phyloP scores from a whole-genome alignment of 2,797 vertebrate genomes.

The Lithobates sylvaticus region DNA sequence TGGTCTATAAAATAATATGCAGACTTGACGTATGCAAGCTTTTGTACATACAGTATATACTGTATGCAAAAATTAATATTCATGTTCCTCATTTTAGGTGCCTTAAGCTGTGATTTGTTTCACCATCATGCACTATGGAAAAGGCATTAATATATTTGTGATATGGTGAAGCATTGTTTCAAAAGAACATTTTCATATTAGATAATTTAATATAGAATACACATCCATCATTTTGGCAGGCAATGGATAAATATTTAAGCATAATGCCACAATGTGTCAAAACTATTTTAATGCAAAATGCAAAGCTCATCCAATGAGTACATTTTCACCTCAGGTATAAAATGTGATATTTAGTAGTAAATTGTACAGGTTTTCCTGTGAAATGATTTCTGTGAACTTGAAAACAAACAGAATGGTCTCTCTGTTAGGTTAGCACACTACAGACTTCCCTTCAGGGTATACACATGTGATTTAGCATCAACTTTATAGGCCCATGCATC shows the following conservation, averaged over 20 bases:
- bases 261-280: conserved; percentile 60
- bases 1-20: too few species aligned
- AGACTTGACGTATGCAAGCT: too few species aligned
- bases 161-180: conserved; percentile 49
- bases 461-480: too few species aligned
- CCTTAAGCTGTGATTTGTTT: conserved; percentile 26
- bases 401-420: too few species aligned
- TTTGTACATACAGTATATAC: too few species aligned
- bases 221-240: conserved; percentile 66
- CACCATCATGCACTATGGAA: conserved; percentile 17
- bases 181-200: conserved; percentile 63
- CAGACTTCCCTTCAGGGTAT: too few species aligned
- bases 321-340: conserved; percentile 30
- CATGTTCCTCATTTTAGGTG: conserved; percentile 12
- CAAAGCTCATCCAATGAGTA: conserved; percentile 30
- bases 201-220: conserved; percentile 66
- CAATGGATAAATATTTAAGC: conserved; percentile 61
- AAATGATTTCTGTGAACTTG: too few species aligned
- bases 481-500: too few species aligned
- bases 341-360: conserved; percentile 20
- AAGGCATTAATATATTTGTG: conserved; percentile 24
- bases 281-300: conserved; percentile 47
- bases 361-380: not conserved
- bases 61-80: not conserved
- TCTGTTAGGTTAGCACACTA: too few species aligned